phyloP scores from a whole-genome alignment of 2,113 vertebrate genomes.

The Phyllostomus discolor region DNA sequence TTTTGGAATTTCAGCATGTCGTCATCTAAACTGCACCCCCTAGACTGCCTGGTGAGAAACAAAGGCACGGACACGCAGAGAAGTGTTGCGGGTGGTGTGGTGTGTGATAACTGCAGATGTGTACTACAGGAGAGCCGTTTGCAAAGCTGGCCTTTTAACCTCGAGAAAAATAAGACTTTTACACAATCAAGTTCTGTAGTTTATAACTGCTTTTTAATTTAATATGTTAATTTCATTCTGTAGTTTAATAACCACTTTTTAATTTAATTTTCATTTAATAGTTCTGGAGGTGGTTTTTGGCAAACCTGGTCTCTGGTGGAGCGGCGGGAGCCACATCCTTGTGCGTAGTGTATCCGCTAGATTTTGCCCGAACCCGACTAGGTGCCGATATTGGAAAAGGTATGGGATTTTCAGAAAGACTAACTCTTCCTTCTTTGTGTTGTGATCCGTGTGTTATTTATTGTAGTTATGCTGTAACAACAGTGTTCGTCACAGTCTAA shows the following conservation, averaged over 20 bases:
- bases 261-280: constrained; percentile 51
- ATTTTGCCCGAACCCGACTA: constrained; percentile 71
- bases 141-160: neutral
- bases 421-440: neutral
- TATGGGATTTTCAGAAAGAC: constrained; percentile 26
- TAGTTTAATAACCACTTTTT: constrained; percentile 33
- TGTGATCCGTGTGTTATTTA: neutral
- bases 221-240: constrained; percentile 2
- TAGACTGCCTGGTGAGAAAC: neutral
- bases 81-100: neutral
- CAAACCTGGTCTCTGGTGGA: constrained; percentile 74
- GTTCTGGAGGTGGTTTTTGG: constrained; percentile 75
- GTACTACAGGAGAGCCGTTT: neutral
- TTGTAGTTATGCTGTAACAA: neutral
- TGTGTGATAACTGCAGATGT: neutral
- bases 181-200: neutral
- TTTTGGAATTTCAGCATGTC: neutral
- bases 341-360: constrained; percentile 71
- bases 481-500: neutral
- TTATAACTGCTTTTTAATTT: too few species aligned
- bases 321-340: constrained; percentile 76
- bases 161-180: constrained; percentile 18
- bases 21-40: neutral
- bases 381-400: constrained; percentile 74
- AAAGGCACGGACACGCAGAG: neutral